phyloP scores from a whole-genome alignment of 2,888 invertebrate genomes.

The Phyllotreta cruciferae region DNA sequence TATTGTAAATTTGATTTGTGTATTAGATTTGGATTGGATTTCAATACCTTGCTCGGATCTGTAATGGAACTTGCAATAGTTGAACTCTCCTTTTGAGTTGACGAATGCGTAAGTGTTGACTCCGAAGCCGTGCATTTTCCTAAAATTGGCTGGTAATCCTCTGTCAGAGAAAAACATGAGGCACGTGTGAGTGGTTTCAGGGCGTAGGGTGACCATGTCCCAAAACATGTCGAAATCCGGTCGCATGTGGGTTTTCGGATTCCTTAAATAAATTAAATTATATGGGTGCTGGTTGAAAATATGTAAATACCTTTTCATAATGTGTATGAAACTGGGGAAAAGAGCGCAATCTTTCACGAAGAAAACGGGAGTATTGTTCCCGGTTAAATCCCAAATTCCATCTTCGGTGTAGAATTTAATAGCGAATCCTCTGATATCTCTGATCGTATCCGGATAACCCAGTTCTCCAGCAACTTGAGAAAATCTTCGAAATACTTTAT shows the following conservation, averaged over 20 bases:
- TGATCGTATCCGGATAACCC: constrained; percentile 88
- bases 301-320: constrained; percentile 76
- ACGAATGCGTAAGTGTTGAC: constrained; percentile 92
- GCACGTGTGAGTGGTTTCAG: constrained; percentile 86
- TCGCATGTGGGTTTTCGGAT: constrained; percentile 89
- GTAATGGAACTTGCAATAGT: constrained; percentile 92
- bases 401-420: constrained; percentile 93
- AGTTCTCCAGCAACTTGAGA: constrained; percentile 89
- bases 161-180: constrained; percentile 89
- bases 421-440: constrained; percentile 92
- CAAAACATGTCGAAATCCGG: constrained; percentile 91
- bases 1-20: too few species aligned
- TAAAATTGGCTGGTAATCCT: constrained; percentile 89
- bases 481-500: constrained; percentile 59
- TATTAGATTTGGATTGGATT: too few species aligned
- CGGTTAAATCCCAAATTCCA: constrained; percentile 93
- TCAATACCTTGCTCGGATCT: constrained; percentile 81
- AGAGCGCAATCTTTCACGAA: constrained; percentile 88
- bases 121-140: constrained; percentile 81
- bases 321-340: constrained; percentile 95
- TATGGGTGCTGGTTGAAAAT: neutral
- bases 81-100: constrained; percentile 72
- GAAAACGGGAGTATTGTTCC: constrained; percentile 92
- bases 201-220: constrained; percentile 90
- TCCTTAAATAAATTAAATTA: constrained; percentile 62